phyloP scores from a whole-genome alignment of 2,888 invertebrate genomes.

The Melanotus villosus region DNA sequence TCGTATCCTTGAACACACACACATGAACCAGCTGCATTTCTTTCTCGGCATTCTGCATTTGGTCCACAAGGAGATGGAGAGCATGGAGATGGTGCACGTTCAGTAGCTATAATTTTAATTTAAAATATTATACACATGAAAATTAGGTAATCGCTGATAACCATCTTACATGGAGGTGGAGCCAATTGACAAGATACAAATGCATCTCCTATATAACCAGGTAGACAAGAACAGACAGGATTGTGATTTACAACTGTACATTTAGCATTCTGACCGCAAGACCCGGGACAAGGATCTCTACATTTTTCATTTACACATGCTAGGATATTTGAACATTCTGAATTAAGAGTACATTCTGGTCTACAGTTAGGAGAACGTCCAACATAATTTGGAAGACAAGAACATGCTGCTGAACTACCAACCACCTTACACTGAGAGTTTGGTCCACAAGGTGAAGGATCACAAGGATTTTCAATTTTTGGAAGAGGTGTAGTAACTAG shows the following conservation, averaged over 20 bases:
- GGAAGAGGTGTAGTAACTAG: constrained; percentile 67
- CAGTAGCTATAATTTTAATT: constrained; percentile 70
- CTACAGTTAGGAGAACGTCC: constrained; percentile 90
- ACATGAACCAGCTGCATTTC: constrained; percentile 89
- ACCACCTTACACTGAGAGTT: constrained; percentile 86
- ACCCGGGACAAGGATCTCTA: constrained; percentile 85
- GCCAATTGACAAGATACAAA: constrained; percentile 70
- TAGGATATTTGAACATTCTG: constrained; percentile 86
- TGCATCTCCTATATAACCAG: constrained; percentile 88
- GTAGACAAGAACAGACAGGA: constrained; percentile 85
- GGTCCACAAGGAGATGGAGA: constrained; percentile 88
- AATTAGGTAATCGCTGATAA: neutral
- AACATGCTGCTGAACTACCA: constrained; percentile 87
- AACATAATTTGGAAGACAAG: constrained; percentile 84
- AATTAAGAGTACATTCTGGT: constrained; percentile 85
- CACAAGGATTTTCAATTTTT: constrained; percentile 77
- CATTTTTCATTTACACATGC: constrained; percentile 88
- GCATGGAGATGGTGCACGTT: constrained; percentile 82
- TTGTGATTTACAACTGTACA: constrained; percentile 90
- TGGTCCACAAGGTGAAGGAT: constrained; percentile 87
- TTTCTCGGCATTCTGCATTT: constrained; percentile 86
- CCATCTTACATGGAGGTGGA: constrained; percentile 65
- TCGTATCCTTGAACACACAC: constrained; percentile 83
- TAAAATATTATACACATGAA: neutral
- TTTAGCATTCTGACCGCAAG: constrained; percentile 84